Evolutionary conservation across 1,140 invertebrate species (phyloP).

Genomic region (Cydia fagiglandana): DNA sequence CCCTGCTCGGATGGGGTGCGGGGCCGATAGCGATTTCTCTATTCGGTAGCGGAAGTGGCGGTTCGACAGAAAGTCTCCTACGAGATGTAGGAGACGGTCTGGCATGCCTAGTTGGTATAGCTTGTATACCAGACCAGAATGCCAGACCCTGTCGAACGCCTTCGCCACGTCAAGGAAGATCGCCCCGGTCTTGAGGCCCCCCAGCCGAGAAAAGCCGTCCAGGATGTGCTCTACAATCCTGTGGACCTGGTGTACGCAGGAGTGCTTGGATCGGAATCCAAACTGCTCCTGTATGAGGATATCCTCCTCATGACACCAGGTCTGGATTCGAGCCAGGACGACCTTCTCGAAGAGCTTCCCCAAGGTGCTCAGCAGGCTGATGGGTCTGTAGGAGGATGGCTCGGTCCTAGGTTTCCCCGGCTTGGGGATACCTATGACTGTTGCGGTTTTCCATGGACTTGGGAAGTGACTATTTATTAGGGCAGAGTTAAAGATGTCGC

Average conservation of each 20-base stretch:
- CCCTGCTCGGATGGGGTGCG: background rate
- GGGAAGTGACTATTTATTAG: slow-evolving; percentile 57
- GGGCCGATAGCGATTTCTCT: background rate
- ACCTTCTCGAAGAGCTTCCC: slow-evolving; percentile 58
- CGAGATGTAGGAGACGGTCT: background rate
- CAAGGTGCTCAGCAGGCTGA: slow-evolving; percentile 51
- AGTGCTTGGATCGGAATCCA: slow-evolving; percentile 57
- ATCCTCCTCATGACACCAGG: slow-evolving; percentile 36
- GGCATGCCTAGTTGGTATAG: slow-evolving; percentile 5
- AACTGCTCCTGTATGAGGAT: slow-evolving; percentile 56
- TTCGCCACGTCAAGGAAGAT: background rate
- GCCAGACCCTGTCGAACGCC: slow-evolving; percentile 9
- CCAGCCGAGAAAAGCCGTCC: no score
- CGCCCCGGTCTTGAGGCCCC: background rate
- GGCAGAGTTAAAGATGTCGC: slow-evolving; percentile 81
- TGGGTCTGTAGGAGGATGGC: slow-evolving; percentile 49
- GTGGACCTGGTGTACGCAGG: slow-evolving; percentile 55
- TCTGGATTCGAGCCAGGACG: slow-evolving; percentile 38
- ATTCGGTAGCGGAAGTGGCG: background rate
- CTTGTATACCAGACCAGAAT: background rate
- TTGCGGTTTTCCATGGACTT: slow-evolving; percentile 51
- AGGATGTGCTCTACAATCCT: no score
- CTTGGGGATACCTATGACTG: slow-evolving; percentile 58
- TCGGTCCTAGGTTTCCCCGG: slow-evolving; percentile 48
- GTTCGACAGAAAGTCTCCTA: background rate